Evolutionary conservation across 2,113 vertebrate genomes (phyloP).

Genomic region (Plotosus lineatus): DNA sequence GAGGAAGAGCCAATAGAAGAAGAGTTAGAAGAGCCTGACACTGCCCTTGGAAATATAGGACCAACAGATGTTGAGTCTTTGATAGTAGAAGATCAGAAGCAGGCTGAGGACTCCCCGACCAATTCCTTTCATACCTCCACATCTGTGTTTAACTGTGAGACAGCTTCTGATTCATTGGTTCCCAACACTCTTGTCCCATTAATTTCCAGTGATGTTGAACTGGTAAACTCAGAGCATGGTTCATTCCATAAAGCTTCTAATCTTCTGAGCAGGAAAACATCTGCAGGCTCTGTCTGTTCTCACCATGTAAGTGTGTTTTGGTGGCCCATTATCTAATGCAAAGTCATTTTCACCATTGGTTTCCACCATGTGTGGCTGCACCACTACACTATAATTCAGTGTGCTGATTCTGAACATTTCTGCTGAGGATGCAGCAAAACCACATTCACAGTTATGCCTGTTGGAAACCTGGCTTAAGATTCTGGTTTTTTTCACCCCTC

Average conservation of each 20-base stretch:
- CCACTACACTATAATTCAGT: too few species aligned
- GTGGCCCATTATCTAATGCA: background rate
- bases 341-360: too few species aligned
- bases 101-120: background rate
- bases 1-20: background rate
- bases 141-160: background rate
- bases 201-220: background rate
- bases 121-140: background rate
- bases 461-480: too few species aligned
- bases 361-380: too few species aligned
- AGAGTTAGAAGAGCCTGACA: background rate
- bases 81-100: background rate
- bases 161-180: background rate
- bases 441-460: too few species aligned
- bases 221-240: background rate
- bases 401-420: too few species aligned
- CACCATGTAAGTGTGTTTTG: conserved; percentile 65
- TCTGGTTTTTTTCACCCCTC: background rate
- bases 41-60: background rate
- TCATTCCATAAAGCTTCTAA: conserved; percentile 43
- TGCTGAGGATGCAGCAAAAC: too few species aligned
- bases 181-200: background rate
- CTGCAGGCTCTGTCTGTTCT: conserved; percentile 60
- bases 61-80: background rate
- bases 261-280: conserved; percentile 50